These are phyloP conservation scores for Micrasema longulum DNA, from an alignment of 1,140 invertebrate genomes.

Conservation along the genomic window DNA sequence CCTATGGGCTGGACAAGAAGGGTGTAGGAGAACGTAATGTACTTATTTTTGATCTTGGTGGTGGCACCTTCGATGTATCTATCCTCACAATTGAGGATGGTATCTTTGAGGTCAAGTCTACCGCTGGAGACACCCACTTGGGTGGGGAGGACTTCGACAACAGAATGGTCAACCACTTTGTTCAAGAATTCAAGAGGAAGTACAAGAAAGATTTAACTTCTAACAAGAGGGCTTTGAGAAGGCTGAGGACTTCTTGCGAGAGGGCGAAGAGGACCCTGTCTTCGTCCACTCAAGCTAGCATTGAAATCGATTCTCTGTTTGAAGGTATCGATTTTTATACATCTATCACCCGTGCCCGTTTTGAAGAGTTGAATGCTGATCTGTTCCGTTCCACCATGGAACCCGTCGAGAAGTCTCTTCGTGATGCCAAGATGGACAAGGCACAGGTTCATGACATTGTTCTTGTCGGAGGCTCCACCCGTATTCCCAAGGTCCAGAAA, in stretches of 20 bases:
- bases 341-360: constrained; percentile 97
- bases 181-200: constrained; percentile 99
- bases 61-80: constrained; percentile 99
- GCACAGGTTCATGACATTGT: constrained; percentile 99
- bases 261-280: constrained; percentile 97
- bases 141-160: constrained; percentile 99
- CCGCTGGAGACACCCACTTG: constrained; percentile 98
- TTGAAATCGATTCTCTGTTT: constrained; percentile 99
- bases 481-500: constrained; percentile 99
- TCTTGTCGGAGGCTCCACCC: constrained; percentile 97
- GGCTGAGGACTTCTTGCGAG: constrained; percentile 96
- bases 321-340: constrained; percentile 99
- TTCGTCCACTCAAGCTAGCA: constrained; percentile 94
- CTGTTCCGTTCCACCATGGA: constrained; percentile 98
- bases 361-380: constrained; percentile 99
- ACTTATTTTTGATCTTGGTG: constrained; percentile 97
- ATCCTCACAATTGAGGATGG: constrained; percentile 99
- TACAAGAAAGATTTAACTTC: constrained; percentile 97
- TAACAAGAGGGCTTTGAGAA: constrained; percentile 95
- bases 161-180: constrained; percentile 98
- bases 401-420: constrained; percentile 96
- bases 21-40: constrained; percentile 99
- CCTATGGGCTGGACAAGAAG: constrained; percentile 99
- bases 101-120: constrained; percentile 91
- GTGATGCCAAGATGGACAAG: constrained; percentile 98